Conservation (phyloP, 1,140 invertebrate genomes). For the Elymnias hypermnestra region DNA sequence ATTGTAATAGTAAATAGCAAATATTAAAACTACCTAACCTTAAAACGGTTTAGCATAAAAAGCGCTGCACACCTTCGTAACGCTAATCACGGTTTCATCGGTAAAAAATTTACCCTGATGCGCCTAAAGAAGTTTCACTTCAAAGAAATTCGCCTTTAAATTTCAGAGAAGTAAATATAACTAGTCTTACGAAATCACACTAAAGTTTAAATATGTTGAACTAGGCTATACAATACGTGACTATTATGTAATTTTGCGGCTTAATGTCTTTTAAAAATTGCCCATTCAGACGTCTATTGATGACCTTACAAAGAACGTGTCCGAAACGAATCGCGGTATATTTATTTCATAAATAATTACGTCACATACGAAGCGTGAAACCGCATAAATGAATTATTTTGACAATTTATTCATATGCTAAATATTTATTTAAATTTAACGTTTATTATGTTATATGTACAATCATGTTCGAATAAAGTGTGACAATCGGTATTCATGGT, state of each 20-base stretch:
- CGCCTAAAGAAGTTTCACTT: too few relatives aligned
- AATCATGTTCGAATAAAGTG: too few relatives aligned
- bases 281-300: constrained; percentile 16
- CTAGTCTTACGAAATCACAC: background rate
- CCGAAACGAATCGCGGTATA: constrained; percentile 16
- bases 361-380: constrained; percentile 18
- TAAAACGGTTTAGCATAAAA: too few relatives aligned
- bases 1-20: too few relatives aligned
- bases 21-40: too few relatives aligned
- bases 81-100: too few relatives aligned
- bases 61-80: too few relatives aligned
- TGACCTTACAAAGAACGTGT: constrained; percentile 19
- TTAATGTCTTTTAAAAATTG: constrained; percentile 12
- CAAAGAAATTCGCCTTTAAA: too few relatives aligned
- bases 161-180: background rate
- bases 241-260: constrained; percentile 4
- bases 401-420: background rate
- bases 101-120: too few relatives aligned
- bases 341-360: constrained; percentile 19
- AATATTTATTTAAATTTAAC: background rate
- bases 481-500: too few relatives aligned
- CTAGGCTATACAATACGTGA: constrained; percentile 15
- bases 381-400: constrained; percentile 5
- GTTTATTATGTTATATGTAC: too few relatives aligned
- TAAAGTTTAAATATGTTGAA: background rate